Base-by-base conservation (phyloP, 2,888 invertebrate genomes). In the Drosophila algonquin region DNA sequence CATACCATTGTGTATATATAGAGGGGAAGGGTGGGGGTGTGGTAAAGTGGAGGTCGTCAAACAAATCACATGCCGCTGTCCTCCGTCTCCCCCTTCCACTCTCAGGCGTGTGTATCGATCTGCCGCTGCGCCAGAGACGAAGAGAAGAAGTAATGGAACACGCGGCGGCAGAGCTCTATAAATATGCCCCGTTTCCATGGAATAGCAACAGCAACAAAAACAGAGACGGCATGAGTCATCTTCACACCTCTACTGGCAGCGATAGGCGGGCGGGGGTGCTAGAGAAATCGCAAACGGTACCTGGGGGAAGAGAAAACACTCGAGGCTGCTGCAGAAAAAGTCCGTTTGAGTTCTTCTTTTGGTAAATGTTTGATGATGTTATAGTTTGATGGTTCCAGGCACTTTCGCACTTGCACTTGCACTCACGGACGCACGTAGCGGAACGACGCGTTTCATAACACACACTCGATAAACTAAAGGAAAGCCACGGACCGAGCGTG, bases 71-170 rank as follows among this genome's bases (percentile, higher is more conserved):
- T 73, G 72, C 64, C 54, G 35, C 9, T 27, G 16, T 8, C 30
- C 16, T 7, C n/a, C 7, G 4, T 9, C 50, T 9, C 27, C n/a
- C 9, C 71, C 59, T 35, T 10, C 54, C 35, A 14, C 45, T 30
- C 35, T 47, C 50, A 30, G 50, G 24, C 47, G 63, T 51, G 50
- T 59, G 46, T 60, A 81, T 82, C 87, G 87, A 87, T 82, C 79
- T 79, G 74, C 64, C 74, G 67, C 40, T 53, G 40, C 53, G 9
- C 30, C 60, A 16, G 30, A 21, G 45, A 44, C 59, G 35, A 24
- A 47, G 50, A 21, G 35, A 46, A 54, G 45, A 56, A 64, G 65
- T 69, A 72, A 71, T 70, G 55, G 57, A 46, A 48, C 14, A 67
- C 44, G 45, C 51, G 44, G 53, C 14, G 67, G 65, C 40, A 40